Conservation (phyloP, 2,113 vertebrate species). For the Rutilus rutilus region DNA sequence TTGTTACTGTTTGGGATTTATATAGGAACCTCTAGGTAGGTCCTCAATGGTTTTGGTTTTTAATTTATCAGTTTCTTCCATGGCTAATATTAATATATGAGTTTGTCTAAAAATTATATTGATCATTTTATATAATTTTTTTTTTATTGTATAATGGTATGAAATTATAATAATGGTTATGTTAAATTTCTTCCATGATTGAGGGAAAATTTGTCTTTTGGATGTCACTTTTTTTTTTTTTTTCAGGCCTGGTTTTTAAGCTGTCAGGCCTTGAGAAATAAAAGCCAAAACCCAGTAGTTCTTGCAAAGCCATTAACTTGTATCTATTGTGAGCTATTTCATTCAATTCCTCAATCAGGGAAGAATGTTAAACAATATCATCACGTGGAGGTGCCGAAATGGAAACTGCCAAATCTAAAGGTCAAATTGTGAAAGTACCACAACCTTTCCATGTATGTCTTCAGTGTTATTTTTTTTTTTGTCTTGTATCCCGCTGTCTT, state of each 20-base stretch:
- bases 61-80: slow-evolving; percentile 11
- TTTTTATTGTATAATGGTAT: neutral
- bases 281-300: slow-evolving; percentile 3
- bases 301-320: neutral
- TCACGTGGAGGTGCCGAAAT: slow-evolving; percentile 5
- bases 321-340: slow-evolving; percentile 11
- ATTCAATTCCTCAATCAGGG: slow-evolving; percentile 6
- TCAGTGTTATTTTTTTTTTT: slow-evolving; percentile 54
- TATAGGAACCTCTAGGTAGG: neutral
- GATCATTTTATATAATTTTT: neutral
- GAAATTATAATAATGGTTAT: slow-evolving; percentile 1
- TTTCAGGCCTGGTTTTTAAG: neutral
- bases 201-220: neutral
- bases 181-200: slow-evolving; percentile 33
- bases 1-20: slow-evolving; percentile 4
- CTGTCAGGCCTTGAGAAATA: neutral
- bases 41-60: neutral
- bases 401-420: slow-evolving; percentile 30
- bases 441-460: slow-evolving; percentile 29
- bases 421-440: slow-evolving; percentile 49
- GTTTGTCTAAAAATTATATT: slow-evolving; percentile 13
- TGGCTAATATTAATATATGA: slow-evolving; percentile 26
- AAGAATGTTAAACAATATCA: neutral
- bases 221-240: neutral
- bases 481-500: slow-evolving; percentile 21